These are phyloP conservation scores for Phorcus lineatus DNA, from an alignment of 2,888 invertebrate species.

Conservation along the genomic window DNA sequence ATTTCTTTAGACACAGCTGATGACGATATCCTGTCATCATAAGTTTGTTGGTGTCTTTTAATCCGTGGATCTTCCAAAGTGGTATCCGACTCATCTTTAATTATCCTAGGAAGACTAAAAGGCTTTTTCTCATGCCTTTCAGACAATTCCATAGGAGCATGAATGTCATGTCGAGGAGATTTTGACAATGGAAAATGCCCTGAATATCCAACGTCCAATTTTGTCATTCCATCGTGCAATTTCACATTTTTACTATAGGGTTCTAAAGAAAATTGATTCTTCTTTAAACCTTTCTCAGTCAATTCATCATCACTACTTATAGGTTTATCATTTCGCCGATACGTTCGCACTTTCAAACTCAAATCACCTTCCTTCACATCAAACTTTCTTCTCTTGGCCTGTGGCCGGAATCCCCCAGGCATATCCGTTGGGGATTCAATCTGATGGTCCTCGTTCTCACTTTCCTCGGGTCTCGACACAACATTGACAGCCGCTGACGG, in stretches of 20 bases:
- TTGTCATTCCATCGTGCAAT: constrained; percentile 4
- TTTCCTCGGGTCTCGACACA: constrained; percentile 42
- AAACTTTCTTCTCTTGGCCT: constrained; percentile 60
- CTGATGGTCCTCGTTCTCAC: constrained; percentile 52
- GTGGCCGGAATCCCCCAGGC: constrained; percentile 56
- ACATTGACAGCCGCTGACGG: not conserved
- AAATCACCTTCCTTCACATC: constrained; percentile 44
- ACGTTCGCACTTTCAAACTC: constrained; percentile 51
- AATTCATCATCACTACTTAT: constrained; percentile 64
- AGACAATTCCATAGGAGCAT: constrained; percentile 14
- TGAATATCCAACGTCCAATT: constrained; percentile 17
- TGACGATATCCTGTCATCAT: constrained; percentile 7
- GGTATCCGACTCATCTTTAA: constrained; percentile 22
- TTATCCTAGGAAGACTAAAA: constrained; percentile 13
- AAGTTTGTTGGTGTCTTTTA: constrained; percentile 10
- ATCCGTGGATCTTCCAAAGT: constrained; percentile 53
- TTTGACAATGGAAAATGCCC: constrained; percentile 19
- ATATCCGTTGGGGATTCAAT: constrained; percentile 61
- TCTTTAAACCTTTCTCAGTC: constrained; percentile 9
- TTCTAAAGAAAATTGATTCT: constrained; percentile 8
- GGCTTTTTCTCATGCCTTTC: constrained; percentile 19
- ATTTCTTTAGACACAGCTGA: not conserved
- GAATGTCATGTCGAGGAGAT: constrained; percentile 22
- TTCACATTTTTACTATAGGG: constrained; percentile 15
- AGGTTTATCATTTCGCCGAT: constrained; percentile 51